Evolutionary conservation across 2,888 invertebrate genomes (phyloP), one percentile per base, ranked within the genome.

Genomic region (Drosophila neoperkinsi): DNA sequence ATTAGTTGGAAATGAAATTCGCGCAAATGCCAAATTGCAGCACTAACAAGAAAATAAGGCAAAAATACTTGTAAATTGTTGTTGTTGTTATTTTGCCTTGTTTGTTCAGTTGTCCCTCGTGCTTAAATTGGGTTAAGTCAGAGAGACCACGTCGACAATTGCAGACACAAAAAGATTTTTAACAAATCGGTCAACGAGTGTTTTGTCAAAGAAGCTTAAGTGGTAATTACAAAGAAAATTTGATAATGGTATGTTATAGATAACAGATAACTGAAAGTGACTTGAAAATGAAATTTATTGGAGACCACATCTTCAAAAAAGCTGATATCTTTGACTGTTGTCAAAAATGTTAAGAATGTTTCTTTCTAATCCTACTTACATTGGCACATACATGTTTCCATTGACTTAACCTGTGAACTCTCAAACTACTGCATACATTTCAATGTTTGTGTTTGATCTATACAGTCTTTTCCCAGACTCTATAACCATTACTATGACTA

Each of bases 1-100:
- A 88, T 88, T 83, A 86, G 71, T 75, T 71, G 60, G 70, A 77
- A 77, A 82, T 85, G 69, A 81, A 81, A 74, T 81, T 81, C 65
- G 81, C 79, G 73, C 71, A 72, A 58, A 63, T 34, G 43, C 78
- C 67, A 77, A 73, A 77, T 78, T 77, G 78, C 78, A 72, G 60
- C 52, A 60, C 67, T 77, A 77, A 77, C 78, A 77, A 73, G 78
- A 43, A 77, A 71, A 71, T 52, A 56, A 70, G 46, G 36, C 57
- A 43, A 61, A 58, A 66, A 58, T 41, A 30, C 31, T 56, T 49
- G 33, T 67, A 72, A 67, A 67, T 76, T 57, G 67, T 77, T 76
- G 49, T 63, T 51, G 53, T 13, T 36, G 10, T 10, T 51, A n/a
- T 28, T 41, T n/a, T 21, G 10, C 30, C n/a, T 43, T 43, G 10